Conservation (phyloP, 2,888 invertebrate species). For the Dioctria linearis region DNA sequence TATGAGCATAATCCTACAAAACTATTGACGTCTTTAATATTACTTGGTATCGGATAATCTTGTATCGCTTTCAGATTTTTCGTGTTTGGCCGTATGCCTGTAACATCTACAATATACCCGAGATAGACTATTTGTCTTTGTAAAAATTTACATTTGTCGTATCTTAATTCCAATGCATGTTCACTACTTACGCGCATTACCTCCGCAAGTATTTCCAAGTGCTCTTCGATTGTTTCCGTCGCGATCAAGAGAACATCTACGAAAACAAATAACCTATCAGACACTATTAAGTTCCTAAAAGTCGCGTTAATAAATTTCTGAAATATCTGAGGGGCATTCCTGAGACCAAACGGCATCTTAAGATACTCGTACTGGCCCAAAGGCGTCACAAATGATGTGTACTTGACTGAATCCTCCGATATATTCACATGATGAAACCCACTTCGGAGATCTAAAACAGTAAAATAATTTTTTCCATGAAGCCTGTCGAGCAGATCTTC, state of each 20-base stretch:
- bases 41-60: too few relatives aligned
- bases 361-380: conserved; percentile 25
- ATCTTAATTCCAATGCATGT: conserved; percentile 2
- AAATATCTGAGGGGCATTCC: conserved; percentile 17
- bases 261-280: background rate
- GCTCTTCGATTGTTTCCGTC: conserved; percentile 2
- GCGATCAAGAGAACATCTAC: conserved; percentile 46
- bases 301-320: background rate
- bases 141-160: conserved; percentile 20
- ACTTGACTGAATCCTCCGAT: background rate
- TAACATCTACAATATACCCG: conserved; percentile 8
- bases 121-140: conserved; percentile 16
- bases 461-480: conserved; percentile 31
- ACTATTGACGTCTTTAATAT: too few relatives aligned
- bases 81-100: conserved; percentile 4
- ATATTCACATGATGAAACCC: conserved; percentile 22
- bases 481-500: conserved; percentile 63
- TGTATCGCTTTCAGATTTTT: conserved; percentile 3
- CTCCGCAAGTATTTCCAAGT: conserved; percentile 1
- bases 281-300: background rate
- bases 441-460: background rate
- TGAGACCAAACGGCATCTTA: background rate
- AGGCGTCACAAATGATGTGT: background rate
- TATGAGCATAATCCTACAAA: too few relatives aligned
- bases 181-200: background rate